Base-by-base conservation (phyloP, 2,888 invertebrate species). In the Drosophila gaucha region DNA sequence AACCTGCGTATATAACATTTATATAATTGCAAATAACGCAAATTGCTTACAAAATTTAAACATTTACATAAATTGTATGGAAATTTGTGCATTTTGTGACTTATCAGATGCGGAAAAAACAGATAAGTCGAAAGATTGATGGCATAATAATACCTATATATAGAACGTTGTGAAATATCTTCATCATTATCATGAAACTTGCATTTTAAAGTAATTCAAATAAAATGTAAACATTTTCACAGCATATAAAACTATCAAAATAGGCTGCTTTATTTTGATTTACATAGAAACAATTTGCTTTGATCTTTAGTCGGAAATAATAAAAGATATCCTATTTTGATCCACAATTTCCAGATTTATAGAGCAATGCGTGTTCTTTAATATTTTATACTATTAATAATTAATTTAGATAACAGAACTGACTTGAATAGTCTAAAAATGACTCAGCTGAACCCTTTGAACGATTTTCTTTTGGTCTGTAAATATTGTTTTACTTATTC, bases 41-140 rank as follows among this genome's bases (percentile, higher is more conserved):
- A 51, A 55, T 55, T 9, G 30, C 16, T 20, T 28, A 20, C 26
- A 39, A 44, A 44, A 39, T 20, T 44, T 33, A 41, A 44, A 51
- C 28, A 50, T 63, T 72, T 47, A 72, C 55, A 85, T 63, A 67
- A 72, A 43, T 26, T 80, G 69, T 39, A 50, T 35, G 46, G 60
- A 58, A 63, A 57, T 77, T 51, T 60, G 50, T 20, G 43, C 39
- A 56, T 44, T 63, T 38, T 39, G 55, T 35, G 65, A 52, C 62
- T 59, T 54, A 49, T 74, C 28, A 18, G 39, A 51, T 41, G 6
- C n/a, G 30, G 50, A 22, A 12, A 4, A 20, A 26, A 16, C 8
- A 9, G 22, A 55, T 58, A 35, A 64, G 30, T 22, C 10, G 22
- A 46, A 50, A 41, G 55, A 62, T 55, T 54, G 54, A 68, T 54